phyloP scores from a whole-genome alignment of 2,888 invertebrate species.

The Opisthograptis luteolata region DNA sequence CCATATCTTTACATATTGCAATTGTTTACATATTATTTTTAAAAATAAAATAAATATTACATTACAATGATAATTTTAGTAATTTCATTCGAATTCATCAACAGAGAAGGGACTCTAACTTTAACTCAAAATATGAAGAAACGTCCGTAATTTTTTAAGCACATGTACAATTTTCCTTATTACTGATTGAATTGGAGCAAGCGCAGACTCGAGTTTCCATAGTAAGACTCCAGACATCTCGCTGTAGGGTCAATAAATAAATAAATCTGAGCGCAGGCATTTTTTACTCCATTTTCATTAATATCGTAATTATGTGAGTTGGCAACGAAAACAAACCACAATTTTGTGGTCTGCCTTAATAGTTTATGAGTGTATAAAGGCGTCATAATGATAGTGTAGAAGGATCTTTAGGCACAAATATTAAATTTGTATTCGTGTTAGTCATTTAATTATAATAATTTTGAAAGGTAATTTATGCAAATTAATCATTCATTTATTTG shows the following conservation, averaged over 20 bases:
- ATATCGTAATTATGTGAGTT: constrained; percentile 75
- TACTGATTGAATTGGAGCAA: too few relatives aligned
- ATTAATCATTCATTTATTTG: constrained; percentile 27
- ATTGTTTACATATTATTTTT: too few relatives aligned
- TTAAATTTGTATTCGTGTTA: constrained; percentile 45
- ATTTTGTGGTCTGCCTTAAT: constrained; percentile 71
- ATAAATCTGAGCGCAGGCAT: constrained; percentile 72
- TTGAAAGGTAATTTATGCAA: constrained; percentile 36
- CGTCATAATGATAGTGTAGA: constrained; percentile 74
- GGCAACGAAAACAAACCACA: constrained; percentile 78
- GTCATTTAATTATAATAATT: constrained; percentile 43
- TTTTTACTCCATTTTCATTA: constrained; percentile 74
- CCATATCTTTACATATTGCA: too few relatives aligned
- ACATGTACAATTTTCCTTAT: too few relatives aligned
- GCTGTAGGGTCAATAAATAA: constrained; percentile 74
- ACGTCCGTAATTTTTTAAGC: too few relatives aligned
- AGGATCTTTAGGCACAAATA: constrained; percentile 46
- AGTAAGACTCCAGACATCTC: constrained; percentile 46
- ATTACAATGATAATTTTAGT: too few relatives aligned
- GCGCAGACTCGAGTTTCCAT: constrained; percentile 46
- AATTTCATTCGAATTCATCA: too few relatives aligned
- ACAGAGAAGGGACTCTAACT: too few relatives aligned
- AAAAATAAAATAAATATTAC: too few relatives aligned
- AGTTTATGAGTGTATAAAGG: constrained; percentile 78
- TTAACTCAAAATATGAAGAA: too few relatives aligned